Evolutionary conservation across 2,888 invertebrate species (phyloP).

Genomic region (Pristionchus mayeri): DNA sequence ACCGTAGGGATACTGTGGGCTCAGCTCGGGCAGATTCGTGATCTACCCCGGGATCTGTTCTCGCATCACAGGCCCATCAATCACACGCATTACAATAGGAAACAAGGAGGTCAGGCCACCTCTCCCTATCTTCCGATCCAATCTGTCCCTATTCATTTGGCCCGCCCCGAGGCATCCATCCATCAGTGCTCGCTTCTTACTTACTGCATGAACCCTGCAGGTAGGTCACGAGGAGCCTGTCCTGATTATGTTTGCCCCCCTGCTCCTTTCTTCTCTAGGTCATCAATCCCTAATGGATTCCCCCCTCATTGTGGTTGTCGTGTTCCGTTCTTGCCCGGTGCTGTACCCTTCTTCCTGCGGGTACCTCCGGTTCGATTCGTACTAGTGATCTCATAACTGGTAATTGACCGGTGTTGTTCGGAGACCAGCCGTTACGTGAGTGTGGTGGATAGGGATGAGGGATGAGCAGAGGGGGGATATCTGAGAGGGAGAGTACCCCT

Average conservation of each 20-base stretch:
- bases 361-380: background rate
- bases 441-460: background rate
- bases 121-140: constrained; percentile 14
- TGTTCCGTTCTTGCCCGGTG: background rate
- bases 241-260: background rate
- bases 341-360: background rate
- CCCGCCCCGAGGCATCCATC: constrained; percentile 10
- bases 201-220: background rate
- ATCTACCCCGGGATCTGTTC: background rate
- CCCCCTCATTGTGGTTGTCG: background rate
- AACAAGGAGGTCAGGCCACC: constrained; percentile 9
- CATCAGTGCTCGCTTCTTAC: background rate
- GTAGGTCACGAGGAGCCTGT: background rate
- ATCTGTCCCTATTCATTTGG: constrained; percentile 19
- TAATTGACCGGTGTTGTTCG: constrained; percentile 7
- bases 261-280: background rate
- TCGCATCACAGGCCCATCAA: background rate
- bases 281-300: background rate
- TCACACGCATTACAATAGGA: constrained; percentile 37
- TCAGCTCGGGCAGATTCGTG: no score
- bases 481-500: background rate
- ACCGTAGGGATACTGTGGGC: background rate
- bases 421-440: constrained; percentile 35
- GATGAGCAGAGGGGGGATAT: background rate
- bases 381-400: constrained; percentile 34